Conservation (phyloP, 2,113 vertebrate genomes). For the Lichenostomus cassidix region DNA sequence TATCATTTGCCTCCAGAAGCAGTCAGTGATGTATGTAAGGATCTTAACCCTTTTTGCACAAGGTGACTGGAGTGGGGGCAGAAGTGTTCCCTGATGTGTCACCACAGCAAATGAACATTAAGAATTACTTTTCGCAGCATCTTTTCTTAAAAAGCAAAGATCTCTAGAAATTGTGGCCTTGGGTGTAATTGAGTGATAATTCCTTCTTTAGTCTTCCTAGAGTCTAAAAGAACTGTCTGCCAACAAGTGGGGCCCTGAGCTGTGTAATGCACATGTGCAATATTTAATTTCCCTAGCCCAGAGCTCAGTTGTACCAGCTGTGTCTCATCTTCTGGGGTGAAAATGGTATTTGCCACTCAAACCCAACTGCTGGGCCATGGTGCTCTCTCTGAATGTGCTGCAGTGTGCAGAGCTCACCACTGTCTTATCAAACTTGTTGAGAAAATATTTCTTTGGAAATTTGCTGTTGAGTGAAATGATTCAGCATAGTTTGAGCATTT, state of each 20-base stretch:
- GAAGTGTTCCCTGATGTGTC: background rate
- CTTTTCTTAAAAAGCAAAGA: background rate
- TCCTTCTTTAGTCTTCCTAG: background rate
- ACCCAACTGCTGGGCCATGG: fast-evolving
- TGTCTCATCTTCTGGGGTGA: background rate
- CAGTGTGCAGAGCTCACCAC: background rate
- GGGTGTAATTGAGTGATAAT: background rate
- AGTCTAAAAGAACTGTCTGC: background rate
- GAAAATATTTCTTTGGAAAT: background rate
- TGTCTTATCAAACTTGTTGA: background rate
- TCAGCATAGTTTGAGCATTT: background rate
- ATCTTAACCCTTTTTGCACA: background rate
- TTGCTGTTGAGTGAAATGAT: background rate
- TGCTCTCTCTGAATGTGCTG: fast-evolving
- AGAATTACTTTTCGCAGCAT: background rate
- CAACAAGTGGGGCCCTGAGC: background rate
- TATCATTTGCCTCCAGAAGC: background rate
- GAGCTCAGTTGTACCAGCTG: background rate
- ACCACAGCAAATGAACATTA: background rate
- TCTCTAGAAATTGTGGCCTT: background rate
- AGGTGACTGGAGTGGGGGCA: background rate
- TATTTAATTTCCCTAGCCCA: background rate
- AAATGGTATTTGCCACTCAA: background rate
- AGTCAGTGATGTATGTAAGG: background rate
- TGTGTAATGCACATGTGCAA: fast-evolving